Evolutionary conservation across 2,797 vertebrate genomes (phyloP), one percentile per base, ranked within the genome.

Genomic region (Pseudochirops cupreus): DNA sequence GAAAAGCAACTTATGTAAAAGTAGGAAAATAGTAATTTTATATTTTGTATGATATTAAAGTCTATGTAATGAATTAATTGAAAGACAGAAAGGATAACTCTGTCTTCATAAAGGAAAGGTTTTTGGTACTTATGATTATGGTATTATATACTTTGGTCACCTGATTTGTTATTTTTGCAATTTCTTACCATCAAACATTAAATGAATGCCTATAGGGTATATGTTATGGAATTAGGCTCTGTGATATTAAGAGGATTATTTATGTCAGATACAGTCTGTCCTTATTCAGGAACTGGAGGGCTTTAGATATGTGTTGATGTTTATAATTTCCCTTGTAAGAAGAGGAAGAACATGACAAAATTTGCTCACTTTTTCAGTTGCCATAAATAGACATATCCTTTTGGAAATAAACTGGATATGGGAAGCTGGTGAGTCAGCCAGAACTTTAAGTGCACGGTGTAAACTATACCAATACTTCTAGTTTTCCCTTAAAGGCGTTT

Each of bases 381-480:
- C 87, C 16, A 94, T 53, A 58, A 92, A 94, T 87, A 95, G 91
- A 91, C 90, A 89, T 2, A 93, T 56, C 53, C 96, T 94, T 90
- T 94, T 89, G 46, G 53, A 58, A 94, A 74, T 92, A 95, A 62
- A 0, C 21, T 0, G 14, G 28, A 89, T 24, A 92, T 53, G 59
- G 21, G 14, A 94, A 90, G 92, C 74, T 59, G 74, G 92, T 93
- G 92, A 91, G 89, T 94, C 92, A 94, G 90, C 89, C 39, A 92
- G 46, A 89, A 91, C 1, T 62, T 74, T 62, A 96, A 56, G 57
- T 26, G 94, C 4, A 82, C 54, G 90, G 56, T 93, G 4, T 55
- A 82, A 94, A 96, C 54, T 13, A 16, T 28, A 92, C 12, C 12
- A 1, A 59, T 90, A 50, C 0, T 0, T 94, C 56, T 39, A 0